phyloP scores from a whole-genome alignment of 2,888 invertebrate species.

The Pammene aurita region DNA sequence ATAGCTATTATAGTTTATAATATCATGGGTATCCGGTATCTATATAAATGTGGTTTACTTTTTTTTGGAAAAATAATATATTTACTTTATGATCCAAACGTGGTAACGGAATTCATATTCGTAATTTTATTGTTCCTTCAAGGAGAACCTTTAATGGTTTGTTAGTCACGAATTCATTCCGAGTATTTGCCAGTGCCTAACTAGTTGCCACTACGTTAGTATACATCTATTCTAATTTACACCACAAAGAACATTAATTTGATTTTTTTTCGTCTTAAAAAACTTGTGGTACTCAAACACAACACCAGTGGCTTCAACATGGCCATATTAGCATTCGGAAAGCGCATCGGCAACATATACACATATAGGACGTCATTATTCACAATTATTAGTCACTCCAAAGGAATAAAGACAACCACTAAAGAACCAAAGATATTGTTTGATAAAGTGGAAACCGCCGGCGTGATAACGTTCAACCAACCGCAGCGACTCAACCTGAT shows the following conservation, averaged over 20 bases:
- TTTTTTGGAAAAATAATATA: too few relatives aligned
- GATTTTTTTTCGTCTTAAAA: not conserved
- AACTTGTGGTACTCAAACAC: too few relatives aligned
- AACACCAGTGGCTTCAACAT: not conserved
- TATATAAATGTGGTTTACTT: too few relatives aligned
- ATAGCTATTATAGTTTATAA: too few relatives aligned
- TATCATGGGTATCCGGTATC: too few relatives aligned
- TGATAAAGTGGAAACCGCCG: constrained; percentile 66
- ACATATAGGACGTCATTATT: not conserved
- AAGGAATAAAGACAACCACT: not conserved
- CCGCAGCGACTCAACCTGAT: constrained; percentile 87
- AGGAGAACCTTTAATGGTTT: too few relatives aligned
- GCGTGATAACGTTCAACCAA: constrained; percentile 85
- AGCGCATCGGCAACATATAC: not conserved
- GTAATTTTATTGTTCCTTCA: not conserved
- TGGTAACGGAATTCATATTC: not conserved
- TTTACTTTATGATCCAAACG: not conserved
- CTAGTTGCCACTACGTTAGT: not conserved
- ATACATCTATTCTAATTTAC: not conserved
- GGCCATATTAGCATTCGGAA: not conserved
- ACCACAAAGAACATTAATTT: too few relatives aligned
- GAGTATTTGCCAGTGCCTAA: not conserved
- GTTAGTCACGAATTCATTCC: not conserved
- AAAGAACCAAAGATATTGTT: constrained; percentile 49
- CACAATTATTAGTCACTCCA: not conserved